These are phyloP conservation scores for Pararge aegeria DNA, from an alignment of 1,140 invertebrate species.

Conservation along the genomic window DNA sequence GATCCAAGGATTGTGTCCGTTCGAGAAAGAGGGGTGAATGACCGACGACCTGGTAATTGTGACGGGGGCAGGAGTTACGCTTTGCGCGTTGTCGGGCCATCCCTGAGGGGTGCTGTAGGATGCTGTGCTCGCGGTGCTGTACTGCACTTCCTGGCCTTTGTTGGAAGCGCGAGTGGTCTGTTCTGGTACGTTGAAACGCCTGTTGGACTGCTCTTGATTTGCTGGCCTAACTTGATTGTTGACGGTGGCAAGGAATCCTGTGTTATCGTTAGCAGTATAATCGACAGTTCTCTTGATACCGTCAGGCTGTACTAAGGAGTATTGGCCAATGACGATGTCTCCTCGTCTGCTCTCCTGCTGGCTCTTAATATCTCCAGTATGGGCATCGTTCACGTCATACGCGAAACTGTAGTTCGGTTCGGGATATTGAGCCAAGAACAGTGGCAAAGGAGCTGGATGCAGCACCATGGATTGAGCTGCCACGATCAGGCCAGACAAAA, in stretches of 20 bases:
- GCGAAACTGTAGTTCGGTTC: conserved; percentile 81
- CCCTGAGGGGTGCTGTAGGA: conserved; percentile 40
- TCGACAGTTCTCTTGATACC: conserved; percentile 83
- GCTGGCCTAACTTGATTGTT: conserved; percentile 48
- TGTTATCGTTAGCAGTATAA: conserved; percentile 78
- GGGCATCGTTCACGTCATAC: conserved; percentile 83
- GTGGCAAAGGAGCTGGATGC: conserved; percentile 46
- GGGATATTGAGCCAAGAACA: conserved; percentile 38
- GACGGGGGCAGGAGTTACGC: conserved; percentile 38
- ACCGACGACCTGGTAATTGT: conserved; percentile 50
- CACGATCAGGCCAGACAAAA: conserved; percentile 49
- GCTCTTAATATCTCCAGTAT: conserved; percentile 75
- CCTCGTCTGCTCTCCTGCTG: conserved; percentile 78
- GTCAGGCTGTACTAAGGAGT: conserved; percentile 83
- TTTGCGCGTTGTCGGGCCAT: conserved; percentile 37
- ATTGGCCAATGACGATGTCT: conserved; percentile 83
- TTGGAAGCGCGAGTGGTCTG: conserved; percentile 31
- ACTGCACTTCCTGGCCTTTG: conserved; percentile 33
- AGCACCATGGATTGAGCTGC: conserved; percentile 54
- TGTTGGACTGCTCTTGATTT: conserved; percentile 28
- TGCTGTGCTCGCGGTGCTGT: conserved; percentile 28
- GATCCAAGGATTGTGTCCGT: conserved; percentile 48
- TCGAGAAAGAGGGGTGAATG: conserved; percentile 39
- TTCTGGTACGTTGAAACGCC: conserved; percentile 31
- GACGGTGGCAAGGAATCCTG: conserved; percentile 60